Evolutionary conservation across 1,140 invertebrate species (phyloP), one percentile per base, ranked within the genome.

Genomic region (Chironomus tepperi): DNA sequence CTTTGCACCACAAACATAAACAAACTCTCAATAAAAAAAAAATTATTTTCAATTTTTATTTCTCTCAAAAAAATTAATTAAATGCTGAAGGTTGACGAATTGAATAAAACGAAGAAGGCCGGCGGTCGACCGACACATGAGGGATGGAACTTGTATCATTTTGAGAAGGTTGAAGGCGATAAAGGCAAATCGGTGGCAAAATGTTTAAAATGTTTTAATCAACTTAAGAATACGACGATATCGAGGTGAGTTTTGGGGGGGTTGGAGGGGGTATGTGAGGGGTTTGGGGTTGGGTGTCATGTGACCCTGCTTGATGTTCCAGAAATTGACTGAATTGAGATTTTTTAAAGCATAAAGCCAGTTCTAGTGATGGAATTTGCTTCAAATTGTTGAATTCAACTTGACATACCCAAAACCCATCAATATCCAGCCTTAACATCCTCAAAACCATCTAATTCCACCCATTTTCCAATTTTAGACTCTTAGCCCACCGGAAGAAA

Each of bases 101-200:
- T 5, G 3, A 15, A 15, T 57, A 57, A 57, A 57, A 12, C 47
- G 0, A 57, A n/a, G n/a, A 57, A 57, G 15, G 12, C 47, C 15
- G 47, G 47, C 1, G 47, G 47, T 15, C 12, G 47, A 57, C 47
- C 47, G 5, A n/a, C n/a, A 15, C 47, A 57, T 57, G 47, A 57
- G 47, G 74, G 24, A 65, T 70, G 57, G 65, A 70, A n/a, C 18
- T 21, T 72, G n/a, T 67, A 34, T 42, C 74, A 67, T 65, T 67
- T 74, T 74, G 24, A 65, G 65, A 42, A 34, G 21, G 16, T 57
- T 65, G 47, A 65, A 6, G 21, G 64, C 10, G 43, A 34, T 57
- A 57, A 43, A 42, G 24, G 42, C 12, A 57, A 57, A 42, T 57
- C 6, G 6, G 67, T 19, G 0, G 74, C 43, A 47, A n/a, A 74